These are phyloP conservation scores for Brachionus calyciflorus DNA, from an alignment of 1,140 invertebrate genomes.

Conservation along the genomic window DNA sequence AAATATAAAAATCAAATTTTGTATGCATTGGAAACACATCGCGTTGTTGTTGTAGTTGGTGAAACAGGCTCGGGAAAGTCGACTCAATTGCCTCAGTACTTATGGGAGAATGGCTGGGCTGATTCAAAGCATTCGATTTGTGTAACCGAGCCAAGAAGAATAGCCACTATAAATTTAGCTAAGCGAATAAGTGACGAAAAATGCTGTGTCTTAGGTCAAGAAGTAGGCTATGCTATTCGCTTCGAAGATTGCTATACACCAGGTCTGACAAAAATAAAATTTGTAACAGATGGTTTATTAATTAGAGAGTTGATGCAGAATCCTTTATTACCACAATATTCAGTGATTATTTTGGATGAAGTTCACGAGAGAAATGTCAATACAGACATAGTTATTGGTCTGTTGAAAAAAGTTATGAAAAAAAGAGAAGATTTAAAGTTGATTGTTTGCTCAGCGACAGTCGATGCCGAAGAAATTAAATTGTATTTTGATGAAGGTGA, in stretches of 20 bases:
- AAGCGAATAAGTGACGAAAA: slow-evolving; percentile 84
- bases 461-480: slow-evolving; percentile 75
- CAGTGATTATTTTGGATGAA: slow-evolving; percentile 88
- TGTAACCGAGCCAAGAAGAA: slow-evolving; percentile 84
- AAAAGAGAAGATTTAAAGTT: slow-evolving; percentile 79
- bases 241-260: slow-evolving; percentile 76
- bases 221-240: slow-evolving; percentile 86
- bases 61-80: slow-evolving; percentile 44
- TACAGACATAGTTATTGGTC: slow-evolving; percentile 87
- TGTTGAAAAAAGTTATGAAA: slow-evolving; percentile 85
- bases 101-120: slow-evolving; percentile 83
- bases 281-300: slow-evolving; percentile 91
- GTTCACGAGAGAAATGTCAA: slow-evolving; percentile 88
- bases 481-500: slow-evolving; percentile 47
- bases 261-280: slow-evolving; percentile 73
- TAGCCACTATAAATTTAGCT: slow-evolving; percentile 83
- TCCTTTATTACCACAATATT: slow-evolving; percentile 82
- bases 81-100: slow-evolving; percentile 68
- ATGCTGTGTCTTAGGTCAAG: slow-evolving; percentile 72
- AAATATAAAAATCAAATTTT: slow-evolving; percentile 23
- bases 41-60: slow-evolving; percentile 39
- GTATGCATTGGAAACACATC: slow-evolving; percentile 38
- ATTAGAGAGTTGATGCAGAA: slow-evolving; percentile 90
- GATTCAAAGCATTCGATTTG: slow-evolving; percentile 67
- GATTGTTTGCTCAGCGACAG: slow-evolving; percentile 88